Conservation (phyloP, 1,140 invertebrate species). For the Agrilus planipennis region DNA sequence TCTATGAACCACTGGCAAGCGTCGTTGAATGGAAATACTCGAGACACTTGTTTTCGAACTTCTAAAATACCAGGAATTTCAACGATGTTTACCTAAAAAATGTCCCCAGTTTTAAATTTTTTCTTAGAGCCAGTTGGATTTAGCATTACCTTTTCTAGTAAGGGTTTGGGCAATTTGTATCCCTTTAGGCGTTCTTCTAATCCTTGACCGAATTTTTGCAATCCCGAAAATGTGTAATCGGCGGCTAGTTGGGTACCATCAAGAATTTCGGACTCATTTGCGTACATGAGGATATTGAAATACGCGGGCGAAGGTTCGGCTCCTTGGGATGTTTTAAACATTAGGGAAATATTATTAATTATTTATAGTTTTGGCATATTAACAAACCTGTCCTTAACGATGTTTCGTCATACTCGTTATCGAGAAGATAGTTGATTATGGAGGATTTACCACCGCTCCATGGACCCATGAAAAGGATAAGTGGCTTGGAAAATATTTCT, state of each 20-base stretch:
- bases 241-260: conserved; percentile 87
- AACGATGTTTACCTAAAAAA: conserved; percentile 76
- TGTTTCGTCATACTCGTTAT: conserved; percentile 70
- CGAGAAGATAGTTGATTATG: conserved; percentile 85
- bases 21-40: conserved; percentile 89
- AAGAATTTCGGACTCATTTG: conserved; percentile 68
- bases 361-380: conserved; percentile 1
- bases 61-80: conserved; percentile 94
- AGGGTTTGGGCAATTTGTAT: conserved; percentile 63
- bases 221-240: conserved; percentile 83
- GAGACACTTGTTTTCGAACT: conserved; percentile 83
- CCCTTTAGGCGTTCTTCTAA: conserved; percentile 80
- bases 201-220: conserved; percentile 91
- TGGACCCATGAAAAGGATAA: conserved; percentile 87
- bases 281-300: conserved; percentile 87
- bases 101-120: too few species aligned
- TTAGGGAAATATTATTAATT: conserved; percentile 3
- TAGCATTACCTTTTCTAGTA: conserved; percentile 82
- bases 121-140: too few species aligned
- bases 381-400: conserved; percentile 71
- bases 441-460: conserved; percentile 94
- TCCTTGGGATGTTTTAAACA: conserved; percentile 43
- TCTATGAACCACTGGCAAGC: conserved; percentile 96
- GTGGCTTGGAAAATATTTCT: conserved; percentile 89
- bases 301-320: conserved; percentile 87